A percentile compares a stretch with the other conserved stretches of the same genome.
Conservation (phyloP, 2,113 vertebrate species). For the Piliocolobus tephrosceles region DNA sequence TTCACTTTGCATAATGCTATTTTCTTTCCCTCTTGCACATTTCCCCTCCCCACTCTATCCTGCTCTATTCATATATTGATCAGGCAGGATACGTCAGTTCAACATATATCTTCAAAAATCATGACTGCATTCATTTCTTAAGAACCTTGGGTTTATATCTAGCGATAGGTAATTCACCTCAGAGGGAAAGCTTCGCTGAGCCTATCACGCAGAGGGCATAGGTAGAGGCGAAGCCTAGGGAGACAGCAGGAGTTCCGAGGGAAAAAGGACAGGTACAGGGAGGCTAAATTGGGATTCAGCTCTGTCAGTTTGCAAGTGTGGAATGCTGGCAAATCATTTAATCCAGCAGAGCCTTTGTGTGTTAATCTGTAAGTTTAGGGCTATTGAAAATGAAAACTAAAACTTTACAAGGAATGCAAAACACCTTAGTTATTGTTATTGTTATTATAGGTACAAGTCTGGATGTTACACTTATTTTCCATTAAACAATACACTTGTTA, state of each 20-base stretch:
- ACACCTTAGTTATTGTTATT: background rate
- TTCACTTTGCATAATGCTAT: conserved; percentile 59
- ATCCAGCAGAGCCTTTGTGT: background rate
- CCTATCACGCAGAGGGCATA: background rate
- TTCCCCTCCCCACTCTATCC: background rate
- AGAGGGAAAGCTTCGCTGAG: background rate
- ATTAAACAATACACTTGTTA: background rate
- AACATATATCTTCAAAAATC: conserved; percentile 20
- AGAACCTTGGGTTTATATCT: background rate
- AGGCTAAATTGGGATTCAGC: background rate
- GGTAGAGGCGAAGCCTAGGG: background rate
- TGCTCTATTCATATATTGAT: background rate
- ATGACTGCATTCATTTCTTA: background rate
- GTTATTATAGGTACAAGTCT: background rate
- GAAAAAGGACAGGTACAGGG: background rate
- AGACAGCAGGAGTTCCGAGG: background rate
- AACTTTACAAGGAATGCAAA: background rate
- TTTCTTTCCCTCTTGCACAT: background rate
- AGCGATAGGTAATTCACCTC: background rate
- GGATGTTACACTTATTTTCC: background rate
- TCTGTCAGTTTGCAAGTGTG: background rate
- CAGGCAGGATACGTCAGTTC: background rate
- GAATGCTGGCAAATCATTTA: background rate
- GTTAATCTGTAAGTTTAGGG: background rate
- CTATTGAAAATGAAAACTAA: background rate